These are phyloP conservation scores for Hippocampus kuda DNA, from an alignment of 2,797 vertebrate genomes.

Conservation along the genomic window DNA sequence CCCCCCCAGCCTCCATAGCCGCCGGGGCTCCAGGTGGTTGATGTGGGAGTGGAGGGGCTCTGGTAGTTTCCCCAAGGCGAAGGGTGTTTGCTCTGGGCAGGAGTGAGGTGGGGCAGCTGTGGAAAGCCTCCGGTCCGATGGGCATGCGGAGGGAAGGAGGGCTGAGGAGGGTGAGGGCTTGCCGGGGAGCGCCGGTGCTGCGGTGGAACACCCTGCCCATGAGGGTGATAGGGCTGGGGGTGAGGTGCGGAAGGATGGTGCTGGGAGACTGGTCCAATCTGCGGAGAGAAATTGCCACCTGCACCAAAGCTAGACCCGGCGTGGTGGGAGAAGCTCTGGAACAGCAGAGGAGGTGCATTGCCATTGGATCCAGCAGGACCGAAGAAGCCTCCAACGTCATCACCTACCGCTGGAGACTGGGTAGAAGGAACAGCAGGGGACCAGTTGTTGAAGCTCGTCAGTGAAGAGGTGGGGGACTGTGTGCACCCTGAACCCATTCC, in stretches of 20 bases:
- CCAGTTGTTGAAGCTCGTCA: conserved; percentile 97
- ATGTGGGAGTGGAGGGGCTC: conserved; percentile 89
- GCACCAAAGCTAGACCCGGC: conserved; percentile 87
- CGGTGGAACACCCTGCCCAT: conserved; percentile 81
- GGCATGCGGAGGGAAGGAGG: conserved; percentile 85
- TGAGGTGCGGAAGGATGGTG: conserved; percentile 89
- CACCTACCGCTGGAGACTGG: conserved; percentile 88
- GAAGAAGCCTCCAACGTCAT: conserved; percentile 87
- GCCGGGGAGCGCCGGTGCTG: conserved; percentile 93
- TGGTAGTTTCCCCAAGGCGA: conserved; percentile 98
- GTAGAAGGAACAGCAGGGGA: conserved; percentile 91
- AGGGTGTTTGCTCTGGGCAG: conserved; percentile 90
- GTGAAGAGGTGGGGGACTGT: conserved; percentile 86
- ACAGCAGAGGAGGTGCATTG: conserved; percentile 90
- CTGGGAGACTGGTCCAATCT: conserved; percentile 93
- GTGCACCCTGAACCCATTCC: conserved; percentile 80
- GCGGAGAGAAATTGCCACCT: conserved; percentile 87
- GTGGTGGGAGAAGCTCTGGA: conserved; percentile 98
- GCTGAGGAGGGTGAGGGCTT: conserved; percentile 87
- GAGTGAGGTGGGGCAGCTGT: conserved; percentile 90
- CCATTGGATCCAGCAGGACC: conserved; percentile 85
- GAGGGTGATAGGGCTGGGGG: conserved; percentile 93
- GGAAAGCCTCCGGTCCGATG: conserved; percentile 93
- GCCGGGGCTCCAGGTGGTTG: conserved; percentile 90
- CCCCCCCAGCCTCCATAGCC: conserved; percentile 93